Evolutionary conservation across 2,797 vertebrate species (phyloP).

Genomic region (Premnoplex brunnescens): DNA sequence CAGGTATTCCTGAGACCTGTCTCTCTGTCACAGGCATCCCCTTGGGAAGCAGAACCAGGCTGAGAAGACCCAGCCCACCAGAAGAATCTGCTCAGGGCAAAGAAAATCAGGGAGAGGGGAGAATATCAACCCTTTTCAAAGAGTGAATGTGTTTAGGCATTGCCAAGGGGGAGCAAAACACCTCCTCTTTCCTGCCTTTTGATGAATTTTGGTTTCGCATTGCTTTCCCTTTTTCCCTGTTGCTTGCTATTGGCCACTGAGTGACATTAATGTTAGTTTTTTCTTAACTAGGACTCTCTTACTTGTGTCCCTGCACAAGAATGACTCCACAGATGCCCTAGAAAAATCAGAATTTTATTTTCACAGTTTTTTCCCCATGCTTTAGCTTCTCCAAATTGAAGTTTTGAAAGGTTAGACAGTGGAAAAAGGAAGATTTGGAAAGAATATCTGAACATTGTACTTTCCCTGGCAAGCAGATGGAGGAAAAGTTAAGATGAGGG

Average conservation of each 20-base stretch:
- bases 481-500: conserved; percentile 31
- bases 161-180: background rate
- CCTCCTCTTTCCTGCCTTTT: background rate
- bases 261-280: background rate
- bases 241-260: background rate
- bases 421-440: conserved; percentile 61
- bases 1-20: background rate
- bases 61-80: background rate
- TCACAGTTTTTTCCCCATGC: background rate
- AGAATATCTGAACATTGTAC: conserved; percentile 19
- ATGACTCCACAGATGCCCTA: background rate
- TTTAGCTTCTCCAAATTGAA: background rate
- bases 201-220: background rate
- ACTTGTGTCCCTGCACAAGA: background rate
- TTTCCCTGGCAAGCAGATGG: conserved; percentile 30
- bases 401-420: conserved; percentile 42
- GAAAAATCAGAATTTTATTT: conserved; percentile 5
- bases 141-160: background rate
- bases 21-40: background rate
- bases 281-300: background rate
- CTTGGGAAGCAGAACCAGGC: background rate
- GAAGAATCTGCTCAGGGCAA: background rate
- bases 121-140: background rate
- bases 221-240: background rate
- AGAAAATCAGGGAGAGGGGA: background rate